Evolutionary conservation across 53 echinoderm and acorn worm species (phyloP).

Genomic region (Pentamera pediparva): DNA sequence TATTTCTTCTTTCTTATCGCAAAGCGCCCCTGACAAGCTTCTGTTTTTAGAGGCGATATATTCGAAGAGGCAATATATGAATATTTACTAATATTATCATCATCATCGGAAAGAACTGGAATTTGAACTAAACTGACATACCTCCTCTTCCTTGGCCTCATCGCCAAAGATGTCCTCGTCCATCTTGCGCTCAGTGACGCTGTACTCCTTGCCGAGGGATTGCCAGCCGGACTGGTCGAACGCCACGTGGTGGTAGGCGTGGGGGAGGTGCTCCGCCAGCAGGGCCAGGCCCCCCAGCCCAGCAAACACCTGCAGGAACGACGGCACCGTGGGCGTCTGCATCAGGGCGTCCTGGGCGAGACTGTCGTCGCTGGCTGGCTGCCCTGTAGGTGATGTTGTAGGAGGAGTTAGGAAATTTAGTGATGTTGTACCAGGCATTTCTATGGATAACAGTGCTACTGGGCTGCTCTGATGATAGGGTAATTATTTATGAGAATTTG

Average conservation of each 20-base stretch:
- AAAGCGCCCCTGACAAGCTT: too few species aligned
- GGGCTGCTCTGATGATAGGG: too few species aligned
- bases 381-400: too few species aligned
- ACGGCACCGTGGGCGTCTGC: slow-evolving; percentile 72
- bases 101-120: neutral
- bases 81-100: neutral
- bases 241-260: slow-evolving; percentile 60
- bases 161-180: slow-evolving; percentile 36
- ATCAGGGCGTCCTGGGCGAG: slow-evolving; percentile 40
- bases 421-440: too few species aligned
- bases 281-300: slow-evolving; percentile 92
- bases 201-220: neutral
- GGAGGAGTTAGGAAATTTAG: too few species aligned
- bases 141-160: slow-evolving; percentile 27
- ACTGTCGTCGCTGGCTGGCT: neutral
- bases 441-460: too few species aligned
- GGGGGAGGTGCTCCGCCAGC: slow-evolving; percentile 94
- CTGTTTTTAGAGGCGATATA: too few species aligned
- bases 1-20: too few species aligned
- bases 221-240: slow-evolving; percentile 19
- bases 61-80: too few species aligned
- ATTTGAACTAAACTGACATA: neutral
- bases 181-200: slow-evolving; percentile 26
- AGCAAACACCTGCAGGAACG: slow-evolving; percentile 96
- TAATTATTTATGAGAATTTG: too few species aligned